These are phyloP conservation scores for Amniataba percoides DNA, from an alignment of 2,797 vertebrate genomes.

Conservation along the genomic window DNA sequence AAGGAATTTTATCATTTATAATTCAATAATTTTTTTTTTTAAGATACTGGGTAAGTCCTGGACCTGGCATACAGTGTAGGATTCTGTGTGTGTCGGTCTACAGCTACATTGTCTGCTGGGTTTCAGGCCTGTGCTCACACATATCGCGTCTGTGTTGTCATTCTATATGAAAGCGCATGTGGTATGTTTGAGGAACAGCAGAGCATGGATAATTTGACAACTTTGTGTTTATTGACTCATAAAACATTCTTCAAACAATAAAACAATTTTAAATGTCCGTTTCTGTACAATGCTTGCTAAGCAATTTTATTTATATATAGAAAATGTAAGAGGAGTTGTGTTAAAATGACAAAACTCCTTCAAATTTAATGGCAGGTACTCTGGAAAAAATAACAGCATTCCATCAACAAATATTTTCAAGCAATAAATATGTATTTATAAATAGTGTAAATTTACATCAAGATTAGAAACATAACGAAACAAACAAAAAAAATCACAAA, in stretches of 20 bases:
- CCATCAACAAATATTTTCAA: slow-evolving; percentile 99
- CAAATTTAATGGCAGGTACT: slow-evolving; percentile 99
- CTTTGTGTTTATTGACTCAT: slow-evolving; percentile 88
- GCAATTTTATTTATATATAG: slow-evolving; percentile 99
- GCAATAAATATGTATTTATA: slow-evolving; percentile 99
- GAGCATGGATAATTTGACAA: slow-evolving; percentile 78
- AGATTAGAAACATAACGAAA: slow-evolving; percentile 96
- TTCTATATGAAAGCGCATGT: neutral
- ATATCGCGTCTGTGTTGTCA: neutral
- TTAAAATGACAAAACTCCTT: slow-evolving; percentile 99
- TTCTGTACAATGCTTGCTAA: slow-evolving; percentile 99
- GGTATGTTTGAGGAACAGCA: slow-evolving; percentile 10
- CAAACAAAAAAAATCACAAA: slow-evolving; percentile 91
- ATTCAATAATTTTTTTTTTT: neutral
- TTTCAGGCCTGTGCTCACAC: slow-evolving; percentile 89
- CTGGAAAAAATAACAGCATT: slow-evolving; percentile 99
- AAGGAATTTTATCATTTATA: neutral
- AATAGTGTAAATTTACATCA: slow-evolving; percentile 99
- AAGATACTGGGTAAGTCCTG: slow-evolving; percentile 78
- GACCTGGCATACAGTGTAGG: slow-evolving; percentile 99
- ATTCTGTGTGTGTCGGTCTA: slow-evolving; percentile 95
- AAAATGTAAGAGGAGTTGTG: slow-evolving; percentile 99
- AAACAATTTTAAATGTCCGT: slow-evolving; percentile 99
- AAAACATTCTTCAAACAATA: slow-evolving; percentile 97
- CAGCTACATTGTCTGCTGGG: slow-evolving; percentile 99